Evolutionary conservation across 1,140 invertebrate species (phyloP).

Genomic region (Hermatobates lingyangjiaoensis): DNA sequence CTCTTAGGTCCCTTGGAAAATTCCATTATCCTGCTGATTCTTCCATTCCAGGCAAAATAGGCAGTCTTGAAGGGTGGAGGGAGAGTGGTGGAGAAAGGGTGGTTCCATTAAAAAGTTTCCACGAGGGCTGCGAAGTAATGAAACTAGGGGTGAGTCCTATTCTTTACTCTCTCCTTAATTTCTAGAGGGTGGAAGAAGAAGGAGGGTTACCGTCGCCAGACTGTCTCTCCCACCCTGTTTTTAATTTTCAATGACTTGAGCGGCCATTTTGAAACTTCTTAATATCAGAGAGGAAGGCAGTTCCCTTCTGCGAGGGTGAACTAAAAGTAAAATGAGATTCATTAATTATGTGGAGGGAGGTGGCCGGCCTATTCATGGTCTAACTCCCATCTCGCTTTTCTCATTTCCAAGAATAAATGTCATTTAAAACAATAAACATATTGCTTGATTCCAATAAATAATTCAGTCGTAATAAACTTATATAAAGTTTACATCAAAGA

Average conservation of each 20-base stretch:
- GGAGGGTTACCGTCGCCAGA: too few species aligned
- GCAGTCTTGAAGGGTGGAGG: neutral
- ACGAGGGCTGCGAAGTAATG: neutral
- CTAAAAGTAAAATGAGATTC: conserved; percentile 20
- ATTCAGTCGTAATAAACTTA: too few species aligned
- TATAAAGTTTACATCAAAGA: too few species aligned
- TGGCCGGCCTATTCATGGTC: too few species aligned
- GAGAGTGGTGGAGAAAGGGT: neutral
- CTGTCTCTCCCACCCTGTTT: conserved; percentile 14
- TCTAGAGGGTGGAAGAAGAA: too few species aligned
- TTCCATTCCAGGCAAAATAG: neutral
- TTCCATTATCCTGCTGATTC: conserved; percentile 4
- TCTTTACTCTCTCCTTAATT: neutral
- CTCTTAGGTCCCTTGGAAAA: too few species aligned
- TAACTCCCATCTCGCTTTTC: too few species aligned
- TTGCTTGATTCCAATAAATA: too few species aligned
- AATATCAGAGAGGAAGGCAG: conserved; percentile 13
- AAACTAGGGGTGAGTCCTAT: neutral
- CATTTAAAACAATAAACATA: too few species aligned
- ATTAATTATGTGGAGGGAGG: too few species aligned
- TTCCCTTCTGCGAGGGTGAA: conserved; percentile 6
- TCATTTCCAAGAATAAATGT: too few species aligned
- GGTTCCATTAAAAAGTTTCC: conserved; percentile 5
- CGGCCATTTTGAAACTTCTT: conserved; percentile 20
- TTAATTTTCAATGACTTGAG: conserved; percentile 17